Percentiles rank a stretch among this genome's conserved stretches.
These are phyloP conservation scores for Lasioglossum villosulum DNA, from an alignment of 2,888 invertebrate genomes.

Conservation along the genomic window DNA sequence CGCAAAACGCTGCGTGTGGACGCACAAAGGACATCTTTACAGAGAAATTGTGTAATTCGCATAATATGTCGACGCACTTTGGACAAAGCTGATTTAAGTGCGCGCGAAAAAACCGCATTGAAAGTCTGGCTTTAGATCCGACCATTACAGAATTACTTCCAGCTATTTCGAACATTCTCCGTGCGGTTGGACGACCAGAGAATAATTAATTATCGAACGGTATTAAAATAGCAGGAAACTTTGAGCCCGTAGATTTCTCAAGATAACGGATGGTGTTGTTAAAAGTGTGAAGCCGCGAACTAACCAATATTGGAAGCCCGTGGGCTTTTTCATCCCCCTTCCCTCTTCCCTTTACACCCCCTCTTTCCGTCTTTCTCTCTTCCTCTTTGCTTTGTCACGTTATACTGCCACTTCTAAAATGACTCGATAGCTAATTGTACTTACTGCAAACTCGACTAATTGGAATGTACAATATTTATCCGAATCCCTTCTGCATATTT, in stretches of 20 bases:
- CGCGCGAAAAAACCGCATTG: not conserved
- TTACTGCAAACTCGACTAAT: not conserved
- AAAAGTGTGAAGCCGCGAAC: not conserved
- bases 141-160: slow-evolving; percentile 32
- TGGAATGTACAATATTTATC: not conserved
- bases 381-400: not conserved
- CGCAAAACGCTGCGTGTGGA: too few species aligned
- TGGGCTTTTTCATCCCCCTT: not conserved
- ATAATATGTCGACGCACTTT: not conserved
- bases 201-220: slow-evolving; percentile 65
- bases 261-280: slow-evolving; percentile 34
- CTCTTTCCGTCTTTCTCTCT: not conserved
- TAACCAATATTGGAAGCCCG: slow-evolving; percentile 8
- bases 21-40: too few species aligned
- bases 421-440: not conserved
- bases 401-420: not conserved
- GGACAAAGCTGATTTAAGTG: not conserved
- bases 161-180: slow-evolving; percentile 37
- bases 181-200: slow-evolving; percentile 13
- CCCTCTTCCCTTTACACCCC: not conserved
- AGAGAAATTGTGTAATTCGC: not conserved
- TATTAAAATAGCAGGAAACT: slow-evolving; percentile 59
- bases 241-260: slow-evolving; percentile 39
- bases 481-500: not conserved
- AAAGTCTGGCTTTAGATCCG: not conserved